Conservation (phyloP, 2,113 vertebrate genomes). For the Clarias macrocephalus region DNA sequence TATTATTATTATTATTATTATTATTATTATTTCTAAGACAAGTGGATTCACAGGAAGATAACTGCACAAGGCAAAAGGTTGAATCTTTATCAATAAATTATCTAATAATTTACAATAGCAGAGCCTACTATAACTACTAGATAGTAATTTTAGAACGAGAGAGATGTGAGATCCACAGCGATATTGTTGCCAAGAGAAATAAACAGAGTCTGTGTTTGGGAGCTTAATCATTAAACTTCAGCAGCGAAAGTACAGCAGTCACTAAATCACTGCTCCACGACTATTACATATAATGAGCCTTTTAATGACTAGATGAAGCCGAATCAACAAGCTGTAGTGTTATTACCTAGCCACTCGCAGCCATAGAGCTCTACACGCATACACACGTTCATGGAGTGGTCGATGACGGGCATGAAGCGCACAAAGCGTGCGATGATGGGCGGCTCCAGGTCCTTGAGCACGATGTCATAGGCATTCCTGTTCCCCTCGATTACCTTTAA, state of each 20-base stretch:
- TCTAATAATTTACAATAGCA: background rate
- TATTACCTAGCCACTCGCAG: constrained; percentile 92
- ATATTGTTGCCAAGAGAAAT: background rate
- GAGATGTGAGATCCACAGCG: background rate
- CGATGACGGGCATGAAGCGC: constrained; percentile 92
- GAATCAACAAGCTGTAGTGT: background rate
- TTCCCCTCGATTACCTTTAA: constrained; percentile 91
- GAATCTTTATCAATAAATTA: background rate
- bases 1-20: background rate
- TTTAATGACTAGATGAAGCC: background rate
- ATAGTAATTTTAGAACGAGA: background rate
- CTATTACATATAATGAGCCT: background rate
- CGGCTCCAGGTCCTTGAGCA: constrained; percentile 93
- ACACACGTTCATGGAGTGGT: constrained; percentile 96
- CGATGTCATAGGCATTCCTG: constrained; percentile 89
- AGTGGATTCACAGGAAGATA: background rate
- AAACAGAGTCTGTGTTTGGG: constrained; percentile 37
- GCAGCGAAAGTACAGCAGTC: background rate
- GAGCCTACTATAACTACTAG: background rate
- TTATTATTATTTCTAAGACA: background rate
- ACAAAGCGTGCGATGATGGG: constrained; percentile 91
- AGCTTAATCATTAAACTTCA: constrained; percentile 49
- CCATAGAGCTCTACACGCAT: constrained; percentile 97
- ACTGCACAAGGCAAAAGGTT: background rate
- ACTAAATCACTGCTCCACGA: background rate